These are phyloP conservation scores for Cyrtonyx montezumae DNA, from an alignment of 2,113 vertebrate species.

Conservation along the genomic window DNA sequence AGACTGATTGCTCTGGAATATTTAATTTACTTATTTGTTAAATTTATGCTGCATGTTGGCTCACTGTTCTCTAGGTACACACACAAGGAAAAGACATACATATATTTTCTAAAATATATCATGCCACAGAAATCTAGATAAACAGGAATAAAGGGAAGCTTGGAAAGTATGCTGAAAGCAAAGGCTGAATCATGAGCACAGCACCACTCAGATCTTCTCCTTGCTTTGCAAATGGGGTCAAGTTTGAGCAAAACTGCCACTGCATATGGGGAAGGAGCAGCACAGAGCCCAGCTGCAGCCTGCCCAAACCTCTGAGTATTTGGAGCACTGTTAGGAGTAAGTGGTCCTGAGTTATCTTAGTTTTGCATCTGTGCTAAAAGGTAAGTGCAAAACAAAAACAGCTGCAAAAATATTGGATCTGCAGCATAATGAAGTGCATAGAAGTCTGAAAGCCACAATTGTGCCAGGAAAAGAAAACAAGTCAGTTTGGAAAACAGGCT, in stretches of 20 bases:
- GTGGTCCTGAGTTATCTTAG: neutral
- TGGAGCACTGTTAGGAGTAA: neutral
- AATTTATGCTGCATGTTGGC: conserved; percentile 13
- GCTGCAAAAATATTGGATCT: neutral
- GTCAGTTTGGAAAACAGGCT: neutral
- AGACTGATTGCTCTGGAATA: conserved; percentile 40
- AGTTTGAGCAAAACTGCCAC: fast-evolving
- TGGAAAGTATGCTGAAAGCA: neutral
- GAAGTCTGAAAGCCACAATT: neutral
- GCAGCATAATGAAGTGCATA: neutral
- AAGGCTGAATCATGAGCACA: neutral
- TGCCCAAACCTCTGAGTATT: neutral
- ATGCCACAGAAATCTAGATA: neutral
- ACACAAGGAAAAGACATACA: neutral
- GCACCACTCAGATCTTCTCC: neutral
- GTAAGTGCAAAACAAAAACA: neutral
- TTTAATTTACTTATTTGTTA: conserved; percentile 46
- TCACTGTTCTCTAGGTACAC: neutral
- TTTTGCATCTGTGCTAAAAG: neutral
- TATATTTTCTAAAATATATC: neutral
- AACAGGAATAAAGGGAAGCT: neutral
- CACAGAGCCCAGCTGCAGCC: neutral
- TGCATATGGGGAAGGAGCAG: neutral
- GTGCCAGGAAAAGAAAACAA: neutral
- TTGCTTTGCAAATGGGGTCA: neutral